Evolutionary conservation across 2,888 invertebrate species (phyloP), one percentile per base, ranked within the genome.

Genomic region (Nebria brevicollis): DNA sequence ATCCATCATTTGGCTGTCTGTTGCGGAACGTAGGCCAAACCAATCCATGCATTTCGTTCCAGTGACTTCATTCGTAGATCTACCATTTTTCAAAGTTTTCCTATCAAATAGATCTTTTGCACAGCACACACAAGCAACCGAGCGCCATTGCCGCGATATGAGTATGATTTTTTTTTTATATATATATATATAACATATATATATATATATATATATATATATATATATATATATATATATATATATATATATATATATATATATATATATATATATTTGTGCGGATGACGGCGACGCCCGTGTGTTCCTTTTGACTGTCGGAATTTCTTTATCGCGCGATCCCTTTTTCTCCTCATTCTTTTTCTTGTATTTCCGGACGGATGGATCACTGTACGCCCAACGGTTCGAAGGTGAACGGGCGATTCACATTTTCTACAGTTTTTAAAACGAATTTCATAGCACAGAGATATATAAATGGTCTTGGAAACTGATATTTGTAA

Each of bases 1-100:
- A 70, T 87, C 87, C 85, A 87, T 87, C 86, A 87, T 84, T 84
- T 82, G 84, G 82, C 85, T 86, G 87, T 87, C 87, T 86, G 86
- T 86, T 85, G 84, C 86, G 84, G 84, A 85, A 84, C 85, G 83
- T 81, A 83, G 84, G 83, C 84, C 83, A 84, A 84, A 85, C 85
- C 86, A 86, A 87, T 87, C 86, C 86, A 85, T 84, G 85, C 84
- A 84, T 86, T 87, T 86, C 85, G 85, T 86, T 86, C 26, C 72
- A 80, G 70, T 75, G 80, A 75, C 79, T 79, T 79, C 70, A 79
- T 79, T 75, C 75, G 73, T 73, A 70, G 73, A 73, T 77, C 43
- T 64, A 72, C 78, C 78, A 78, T 78, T 78, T 78, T 78, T 78
- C 78, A 78, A 72, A 68, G 73, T 73, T 73, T 70, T 73, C 15